Evolutionary conservation across 2,888 invertebrate genomes (phyloP).

Genomic region (Bombylius major): DNA sequence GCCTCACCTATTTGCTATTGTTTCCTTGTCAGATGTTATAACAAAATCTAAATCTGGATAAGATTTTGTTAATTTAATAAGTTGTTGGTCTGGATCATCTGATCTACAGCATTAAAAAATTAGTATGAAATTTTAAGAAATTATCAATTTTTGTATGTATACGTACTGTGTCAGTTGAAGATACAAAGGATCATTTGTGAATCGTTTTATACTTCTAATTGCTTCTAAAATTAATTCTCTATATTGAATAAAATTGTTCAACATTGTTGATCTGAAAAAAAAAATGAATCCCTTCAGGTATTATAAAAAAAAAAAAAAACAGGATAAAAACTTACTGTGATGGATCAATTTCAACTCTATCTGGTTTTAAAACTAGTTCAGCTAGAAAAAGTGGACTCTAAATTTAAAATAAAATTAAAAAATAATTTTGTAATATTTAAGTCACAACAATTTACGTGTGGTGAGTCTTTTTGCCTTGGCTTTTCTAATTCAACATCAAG

Average conservation of each 20-base stretch:
- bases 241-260: slow-evolving; percentile 46
- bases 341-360: slow-evolving; percentile 42
- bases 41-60: slow-evolving; percentile 54
- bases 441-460: slow-evolving; percentile 36
- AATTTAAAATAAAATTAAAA: slow-evolving; percentile 1
- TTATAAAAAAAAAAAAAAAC: neutral
- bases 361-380: slow-evolving; percentile 44
- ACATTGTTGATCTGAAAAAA: slow-evolving; percentile 37
- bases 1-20: slow-evolving; percentile 24
- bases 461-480: slow-evolving; percentile 35
- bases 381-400: slow-evolving; percentile 38
- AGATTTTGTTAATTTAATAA: no score
- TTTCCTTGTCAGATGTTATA: slow-evolving; percentile 48
- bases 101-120: neutral
- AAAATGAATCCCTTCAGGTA: no score
- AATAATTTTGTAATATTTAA: neutral
- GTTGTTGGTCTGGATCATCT: slow-evolving; percentile 33
- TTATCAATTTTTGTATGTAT: slow-evolving; percentile 16
- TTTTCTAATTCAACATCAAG: slow-evolving; percentile 42
- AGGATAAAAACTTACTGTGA: slow-evolving; percentile 29
- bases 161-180: slow-evolving; percentile 56
- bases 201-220: slow-evolving; percentile 53
- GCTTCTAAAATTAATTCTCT: slow-evolving; percentile 54
- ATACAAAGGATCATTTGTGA: slow-evolving; percentile 56
- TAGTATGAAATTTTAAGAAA: neutral